Percentiles rank a stretch among this genome's conserved stretches.
phyloP scores from a whole-genome alignment of 2,888 invertebrate genomes.

The Spatulosminthurus flaviceps region DNA sequence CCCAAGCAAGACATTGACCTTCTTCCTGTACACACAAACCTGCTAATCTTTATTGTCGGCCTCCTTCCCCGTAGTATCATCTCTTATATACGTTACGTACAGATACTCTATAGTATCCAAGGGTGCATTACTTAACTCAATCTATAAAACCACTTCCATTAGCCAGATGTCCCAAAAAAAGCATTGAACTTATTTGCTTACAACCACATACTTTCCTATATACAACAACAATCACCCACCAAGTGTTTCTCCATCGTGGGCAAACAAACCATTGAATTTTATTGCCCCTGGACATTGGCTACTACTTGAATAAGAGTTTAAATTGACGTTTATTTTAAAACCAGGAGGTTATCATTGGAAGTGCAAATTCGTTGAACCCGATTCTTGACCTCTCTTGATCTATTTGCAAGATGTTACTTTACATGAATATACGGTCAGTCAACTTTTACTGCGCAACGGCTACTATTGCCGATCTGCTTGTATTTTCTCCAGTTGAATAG shows the following conservation, averaged over 20 bases:
- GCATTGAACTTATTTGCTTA: conserved; percentile 28
- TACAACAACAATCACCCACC: not conserved
- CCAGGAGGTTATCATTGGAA: not conserved
- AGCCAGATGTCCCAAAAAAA: conserved; percentile 16
- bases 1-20: conserved; percentile 56
- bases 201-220: too few species aligned
- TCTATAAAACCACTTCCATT: conserved; percentile 20
- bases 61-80: conserved; percentile 25
- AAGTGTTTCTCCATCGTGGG: not conserved
- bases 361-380: conserved; percentile 38
- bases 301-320: not conserved
- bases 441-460: conserved; percentile 1
- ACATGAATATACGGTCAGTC: conserved; percentile 24
- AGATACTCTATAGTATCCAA: not conserved
- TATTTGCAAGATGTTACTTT: conserved; percentile 45
- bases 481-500: conserved; percentile 36
- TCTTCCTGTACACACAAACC: conserved; percentile 57
- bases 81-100: not conserved
- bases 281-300: too few species aligned
- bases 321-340: conserved; percentile 3
- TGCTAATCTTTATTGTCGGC: conserved; percentile 47
- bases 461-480: conserved; percentile 6
- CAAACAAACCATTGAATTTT: not conserved
- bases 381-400: conserved; percentile 49
- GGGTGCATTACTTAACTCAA: conserved; percentile 18